These are phyloP conservation scores for Artibeus lituratus DNA, from an alignment of 2,797 vertebrate genomes.

Conservation along the genomic window DNA sequence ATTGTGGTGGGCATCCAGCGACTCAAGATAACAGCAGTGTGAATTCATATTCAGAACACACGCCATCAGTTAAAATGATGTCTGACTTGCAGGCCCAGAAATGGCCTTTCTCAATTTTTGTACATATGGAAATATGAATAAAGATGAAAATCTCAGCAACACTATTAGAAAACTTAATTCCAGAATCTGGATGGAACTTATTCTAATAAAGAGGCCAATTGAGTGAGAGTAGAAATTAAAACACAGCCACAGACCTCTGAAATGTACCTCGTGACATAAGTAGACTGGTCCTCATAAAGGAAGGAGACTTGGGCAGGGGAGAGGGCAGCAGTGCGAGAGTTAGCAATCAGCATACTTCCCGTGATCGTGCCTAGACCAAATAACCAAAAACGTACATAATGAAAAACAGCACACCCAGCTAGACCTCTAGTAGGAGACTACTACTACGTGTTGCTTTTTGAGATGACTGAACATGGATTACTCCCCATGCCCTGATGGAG, in stretches of 20 bases:
- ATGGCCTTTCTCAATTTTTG: background rate
- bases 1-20: background rate
- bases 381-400: background rate
- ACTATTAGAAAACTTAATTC: background rate
- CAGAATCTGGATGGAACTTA: background rate
- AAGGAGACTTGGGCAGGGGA: background rate
- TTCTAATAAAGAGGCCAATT: background rate
- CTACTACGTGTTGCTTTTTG: background rate
- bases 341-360: background rate
- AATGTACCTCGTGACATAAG: background rate
- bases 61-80: background rate
- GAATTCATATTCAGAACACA: slow-evolving; percentile 48
- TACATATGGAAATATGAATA: background rate
- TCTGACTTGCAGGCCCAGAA: background rate
- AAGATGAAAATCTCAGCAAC: background rate
- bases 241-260: background rate
- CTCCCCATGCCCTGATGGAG: background rate
- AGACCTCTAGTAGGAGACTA: background rate
- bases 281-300: background rate
- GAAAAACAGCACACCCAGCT: background rate
- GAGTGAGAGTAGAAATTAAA: background rate
- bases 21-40: background rate
- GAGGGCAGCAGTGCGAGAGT: too few relatives aligned
- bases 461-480: background rate
- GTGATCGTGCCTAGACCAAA: background rate